Evolutionary conservation across 1,140 invertebrate genomes (phyloP).

Genomic region (Eumaeus atala): DNA sequence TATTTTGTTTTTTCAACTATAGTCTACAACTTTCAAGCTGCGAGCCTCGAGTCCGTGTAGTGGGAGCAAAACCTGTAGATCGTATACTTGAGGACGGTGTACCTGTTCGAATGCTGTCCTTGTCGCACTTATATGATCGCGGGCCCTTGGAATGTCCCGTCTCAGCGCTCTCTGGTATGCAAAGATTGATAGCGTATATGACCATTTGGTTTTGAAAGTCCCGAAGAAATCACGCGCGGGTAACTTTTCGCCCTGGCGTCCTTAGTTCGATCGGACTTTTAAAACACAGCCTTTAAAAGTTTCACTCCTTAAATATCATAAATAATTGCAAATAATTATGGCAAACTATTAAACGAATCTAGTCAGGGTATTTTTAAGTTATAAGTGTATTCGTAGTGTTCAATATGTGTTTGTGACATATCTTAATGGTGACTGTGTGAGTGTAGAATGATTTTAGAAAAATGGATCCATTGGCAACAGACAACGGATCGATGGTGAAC

Average conservation of each 20-base stretch:
- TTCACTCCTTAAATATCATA: constrained; percentile 15
- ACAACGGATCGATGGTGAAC: constrained; percentile 67
- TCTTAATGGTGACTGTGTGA: constrained; percentile 26
- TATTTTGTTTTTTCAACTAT: constrained; percentile 56
- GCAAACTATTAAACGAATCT: constrained; percentile 10
- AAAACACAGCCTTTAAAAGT: constrained; percentile 28
- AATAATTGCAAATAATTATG: constrained; percentile 3
- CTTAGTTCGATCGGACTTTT: constrained; percentile 54
- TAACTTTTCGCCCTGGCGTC: constrained; percentile 71
- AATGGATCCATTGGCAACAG: constrained; percentile 65
- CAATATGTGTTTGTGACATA: constrained; percentile 11
- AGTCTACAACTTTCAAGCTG: constrained; percentile 57
- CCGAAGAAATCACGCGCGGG: constrained; percentile 69
- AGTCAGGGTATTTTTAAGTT: constrained; percentile 11
- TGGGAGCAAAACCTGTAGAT: constrained; percentile 74
- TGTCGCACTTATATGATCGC: constrained; percentile 42
- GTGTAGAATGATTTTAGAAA: constrained; percentile 51
- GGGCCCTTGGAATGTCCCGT: constrained; percentile 39
- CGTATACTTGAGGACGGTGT: constrained; percentile 60
- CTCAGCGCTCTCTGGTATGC: constrained; percentile 70
- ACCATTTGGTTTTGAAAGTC: constrained; percentile 72
- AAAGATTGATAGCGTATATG: constrained; percentile 74
- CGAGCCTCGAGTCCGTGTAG: constrained; percentile 59
- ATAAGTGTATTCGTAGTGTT: constrained; percentile 20
- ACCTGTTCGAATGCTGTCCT: constrained; percentile 57